Percentiles rank a stretch among this genome's conserved stretches.
Evolutionary conservation across 2,797 vertebrate genomes (phyloP).

Genomic region (Gallirallus australis): DNA sequence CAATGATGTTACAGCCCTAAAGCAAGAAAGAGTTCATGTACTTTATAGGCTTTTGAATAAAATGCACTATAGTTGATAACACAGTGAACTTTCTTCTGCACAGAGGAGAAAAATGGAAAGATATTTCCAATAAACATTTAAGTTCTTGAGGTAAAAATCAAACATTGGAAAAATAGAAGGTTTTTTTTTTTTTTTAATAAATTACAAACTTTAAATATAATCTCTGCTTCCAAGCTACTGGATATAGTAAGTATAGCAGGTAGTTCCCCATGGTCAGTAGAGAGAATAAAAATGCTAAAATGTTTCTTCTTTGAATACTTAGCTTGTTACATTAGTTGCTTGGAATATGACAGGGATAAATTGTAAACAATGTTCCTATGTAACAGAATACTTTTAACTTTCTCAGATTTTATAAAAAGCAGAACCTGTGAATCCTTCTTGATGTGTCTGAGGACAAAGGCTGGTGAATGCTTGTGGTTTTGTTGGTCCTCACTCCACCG

Average conservation of each 20-base stretch:
- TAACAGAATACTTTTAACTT: not conserved
- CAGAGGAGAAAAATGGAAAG: not conserved
- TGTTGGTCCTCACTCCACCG: not conserved
- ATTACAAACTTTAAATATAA: not conserved
- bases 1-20: not conserved
- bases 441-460: not conserved
- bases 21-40: not conserved
- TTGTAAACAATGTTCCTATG: not conserved
- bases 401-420: not conserved
- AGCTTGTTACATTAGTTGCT: not conserved
- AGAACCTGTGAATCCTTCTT: not conserved
- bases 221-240: not conserved
- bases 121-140: not conserved
- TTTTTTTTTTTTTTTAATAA: not conserved
- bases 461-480: not conserved
- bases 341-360: not conserved
- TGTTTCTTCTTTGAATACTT: constrained; percentile 10
- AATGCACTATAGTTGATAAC: not conserved
- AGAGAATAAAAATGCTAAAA: not conserved
- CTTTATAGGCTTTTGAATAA: not conserved
- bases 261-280: not conserved
- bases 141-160: not conserved
- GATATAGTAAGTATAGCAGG: not conserved
- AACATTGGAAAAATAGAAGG: not conserved
- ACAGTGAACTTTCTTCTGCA: not conserved